Base-by-base conservation (phyloP, 1,140 invertebrate species). In the Drosophila insularis region DNA sequence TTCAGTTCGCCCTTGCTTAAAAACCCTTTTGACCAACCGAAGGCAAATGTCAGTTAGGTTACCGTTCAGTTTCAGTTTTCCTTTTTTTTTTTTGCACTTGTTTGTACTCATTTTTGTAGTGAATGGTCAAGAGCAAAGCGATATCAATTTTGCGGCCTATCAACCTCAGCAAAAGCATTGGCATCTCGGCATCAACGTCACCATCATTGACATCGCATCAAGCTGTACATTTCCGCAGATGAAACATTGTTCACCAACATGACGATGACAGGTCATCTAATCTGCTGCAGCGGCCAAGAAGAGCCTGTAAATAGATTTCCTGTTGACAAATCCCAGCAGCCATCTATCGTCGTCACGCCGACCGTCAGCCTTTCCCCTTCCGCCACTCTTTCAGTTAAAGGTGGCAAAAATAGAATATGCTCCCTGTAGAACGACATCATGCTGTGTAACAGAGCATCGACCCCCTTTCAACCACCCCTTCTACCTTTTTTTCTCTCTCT, bases 131-230 rank as follows among this genome's bases (percentile, higher is more conserved):
- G 55, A 56, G 39, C 32, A 69, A 35, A 50, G 71, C 31, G 71
- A 75, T 74, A 82, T 73, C 82, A 80, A 82, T 73, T 50, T 86
- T 86, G 84, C 63, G 82, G 82, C 32, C 32, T 27, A 46, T 46
- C 14, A 17, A 17, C 14, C 8, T 46, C 14, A 14, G 32, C n/a
- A n/a, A n/a, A n/a, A n/a, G n/a, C 8, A 46, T 35, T n/a, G 50
- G n/a, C 68, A 71, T 71, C 50, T 68, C 50, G 46, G 67, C 63
- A 63, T 64, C 60, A 63, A 39, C 65, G 40, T 50, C 32, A 40
- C 35, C 43, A 46, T 61, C 73, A 75, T 43, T 76, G 74, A 66
- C 74, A 71, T 53, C 63, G 55, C 82, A 63, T 76, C 62, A 71
- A 60, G 69, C 76, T 56, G 23, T 69, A 87, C 76, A 77, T 87